Evolutionary conservation across 2,888 invertebrate species (phyloP), one percentile per base, ranked within the genome.

Genomic region (Spilosoma lubricipeda): DNA sequence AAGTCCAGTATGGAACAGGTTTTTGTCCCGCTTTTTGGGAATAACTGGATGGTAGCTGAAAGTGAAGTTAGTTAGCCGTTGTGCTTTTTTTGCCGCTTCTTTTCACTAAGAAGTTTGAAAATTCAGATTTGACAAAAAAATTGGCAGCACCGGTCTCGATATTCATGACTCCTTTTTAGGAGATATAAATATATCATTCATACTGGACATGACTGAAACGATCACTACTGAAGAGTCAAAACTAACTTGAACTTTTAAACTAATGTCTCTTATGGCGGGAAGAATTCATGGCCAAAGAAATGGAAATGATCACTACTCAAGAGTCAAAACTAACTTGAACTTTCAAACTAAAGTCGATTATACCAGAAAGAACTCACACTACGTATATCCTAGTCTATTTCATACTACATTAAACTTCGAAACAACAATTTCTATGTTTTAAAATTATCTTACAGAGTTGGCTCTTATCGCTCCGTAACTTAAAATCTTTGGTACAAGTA

Each of bases 391-490:
- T 9, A 3, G 11, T n/a, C 52, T 42, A 67, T 18, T 67, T n/a
- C n/a, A 13, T 13, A n/a, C 66, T 66, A 39, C n/a, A 66, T 18
- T 15, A 15, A 30, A 30, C 3, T n/a, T 39, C 13, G 3, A 1
- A 39, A 66, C 3, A n/a, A 67, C 42, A 8, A 63, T 63, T 63
- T 30, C 18, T 30, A 7, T 30, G 18, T 63, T 18, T 36, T 23
- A 23, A 27, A n/a, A 70, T 39, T 18, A 27, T 70, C 69, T 70
- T 70, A 59, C 69, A 39, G 42, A 42, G 59, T 45, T 59, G 36
- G 33, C 27, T 72, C 68, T 68, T 45, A 30, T 68, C 4, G 45
- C 68, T 64, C 63, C 42, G 36, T 68, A 45, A 8, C 36, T 33
- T 33, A 67, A 15, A 33, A 45, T 59, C n/a, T 30, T 72, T 15